Base-by-base conservation (phyloP, 2,797 vertebrate species). In the Mormyrops boulengeri region DNA sequence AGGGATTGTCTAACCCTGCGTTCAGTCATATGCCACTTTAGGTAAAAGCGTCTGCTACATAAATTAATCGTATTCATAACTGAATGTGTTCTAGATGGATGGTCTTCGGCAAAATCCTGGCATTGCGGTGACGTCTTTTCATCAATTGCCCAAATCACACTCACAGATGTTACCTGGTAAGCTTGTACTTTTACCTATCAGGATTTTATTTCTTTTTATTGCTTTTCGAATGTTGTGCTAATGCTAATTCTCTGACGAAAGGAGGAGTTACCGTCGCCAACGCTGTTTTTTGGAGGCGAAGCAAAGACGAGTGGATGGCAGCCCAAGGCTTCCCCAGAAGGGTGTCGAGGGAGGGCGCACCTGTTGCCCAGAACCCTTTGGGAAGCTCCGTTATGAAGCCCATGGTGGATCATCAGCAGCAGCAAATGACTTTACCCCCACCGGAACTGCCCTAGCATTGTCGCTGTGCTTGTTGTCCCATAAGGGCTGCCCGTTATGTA, bases 331-430 rank as follows among this genome's bases (percentile, higher is more conserved):
- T 14, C 22, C 55, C 44, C 41, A 53, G 82, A 50, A 87, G 53
- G 88, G 92, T 90, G 90, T 91, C 91, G 17, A 90, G 80, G n/a
- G 93, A 94, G 66, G 77, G 88, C 41, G 89, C 91, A 34, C 95
- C 94, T 4, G 86, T 88, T 12, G 87, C 92, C 38, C 95, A 95
- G 91, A 92, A 94, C 89, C 94, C 94, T 62, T 93, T 96, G 66
- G 94, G 95, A 30, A 95, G 95, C 92, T 94, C 93, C 3, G 89
- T 93, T 6, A 92, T 95, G 93, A 90, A 89, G 49, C 88, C 90
- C 4, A 82, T 90, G 17, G 89, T 91, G 14, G 90, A 87, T 30
- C 90, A 90, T 88, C 89, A 90, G 86, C 87, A 90, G 88, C 89
- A 44, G 11, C 82, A 22, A 69, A 34, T 69, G 11, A 34, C 30